Evolutionary conservation across 2,797 vertebrate genomes (phyloP), one percentile per base, ranked within the genome.

Genomic region (Phrynocephalus vlangalii): DNA sequence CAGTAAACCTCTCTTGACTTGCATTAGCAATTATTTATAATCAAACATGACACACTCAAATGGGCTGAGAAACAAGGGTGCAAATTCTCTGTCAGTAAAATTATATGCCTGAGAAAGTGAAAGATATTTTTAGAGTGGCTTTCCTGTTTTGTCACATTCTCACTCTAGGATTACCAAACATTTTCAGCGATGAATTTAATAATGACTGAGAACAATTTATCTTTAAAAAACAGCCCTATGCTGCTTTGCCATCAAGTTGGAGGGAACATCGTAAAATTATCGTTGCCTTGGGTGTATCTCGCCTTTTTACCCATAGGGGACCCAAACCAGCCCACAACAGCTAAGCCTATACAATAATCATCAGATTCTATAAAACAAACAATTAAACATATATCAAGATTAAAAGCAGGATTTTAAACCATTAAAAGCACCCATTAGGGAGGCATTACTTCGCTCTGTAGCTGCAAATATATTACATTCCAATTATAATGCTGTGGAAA

Each of bases 51-150:
- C 6, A 77, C 8, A 60, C 77, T 1, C 63, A 86, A 91, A 84
- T 18, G 3, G 84, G 86, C 50, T 22, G 33, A 86, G 66, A 24
- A 92, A 7, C 24, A 86, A 82, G 82, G 16, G 13, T 44, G 48
- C 82, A 89, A 68, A 28, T 24, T 83, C 80, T 22, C n/a, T 72
- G 26, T 82, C 6, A 82, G n/a, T 52, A 88, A 92, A 92, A 83
- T n/a, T 6, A 26, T 3, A 26, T 1, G 1, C 63, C 4, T 91
- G 44, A 80, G 28, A 90, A 88, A 50, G 6, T 0, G 33, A 75
- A 2, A 56, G 3, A 33, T 88, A 71, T 77, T 22, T 0, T 63
- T 87, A 82, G 70, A 88, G 5, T 3, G 56, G 38, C 13, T 90
- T 86, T 85, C 82, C 8, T 2, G 1, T 90, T 90, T 78, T 84